A percentile compares a stretch with the other conserved stretches of the same genome.
Evolutionary conservation across 2,888 invertebrate species (phyloP).

Genomic region (Thecophora atra): DNA sequence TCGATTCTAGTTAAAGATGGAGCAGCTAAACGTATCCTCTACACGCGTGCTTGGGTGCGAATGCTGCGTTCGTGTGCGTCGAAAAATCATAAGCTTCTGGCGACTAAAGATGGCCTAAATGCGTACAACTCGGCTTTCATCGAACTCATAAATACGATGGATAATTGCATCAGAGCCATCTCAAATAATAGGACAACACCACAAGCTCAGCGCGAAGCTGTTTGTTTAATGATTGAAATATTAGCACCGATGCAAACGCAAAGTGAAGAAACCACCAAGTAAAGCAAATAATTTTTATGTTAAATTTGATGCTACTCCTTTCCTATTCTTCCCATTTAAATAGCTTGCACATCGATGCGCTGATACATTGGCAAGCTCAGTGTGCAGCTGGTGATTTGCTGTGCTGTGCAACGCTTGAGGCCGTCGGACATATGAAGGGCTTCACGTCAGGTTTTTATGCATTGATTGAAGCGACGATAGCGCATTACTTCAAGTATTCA

Average conservation of each 20-base stretch:
- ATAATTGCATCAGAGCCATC: constrained; percentile 51
- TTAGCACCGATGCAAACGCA: constrained; percentile 61
- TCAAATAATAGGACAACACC: constrained; percentile 49
- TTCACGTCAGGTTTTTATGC: constrained; percentile 57
- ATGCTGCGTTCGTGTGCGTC: constrained; percentile 59
- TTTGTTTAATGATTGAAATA: constrained; percentile 62
- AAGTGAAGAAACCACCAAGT: constrained; percentile 63
- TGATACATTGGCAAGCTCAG: constrained; percentile 61
- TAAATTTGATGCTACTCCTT: background rate
- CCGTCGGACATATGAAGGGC: constrained; percentile 61
- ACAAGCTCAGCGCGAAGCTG: constrained; percentile 58
- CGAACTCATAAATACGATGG: constrained; percentile 55
- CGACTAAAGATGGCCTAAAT: constrained; percentile 58
- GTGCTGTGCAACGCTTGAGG: constrained; percentile 56
- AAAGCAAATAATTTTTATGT: constrained; percentile 34
- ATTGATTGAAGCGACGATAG: constrained; percentile 61
- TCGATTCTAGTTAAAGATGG: constrained; percentile 50
- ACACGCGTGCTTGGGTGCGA: constrained; percentile 60
- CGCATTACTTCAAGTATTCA: constrained; percentile 59
- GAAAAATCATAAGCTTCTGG: constrained; percentile 60
- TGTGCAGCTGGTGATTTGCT: constrained; percentile 56
- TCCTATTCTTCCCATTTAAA: no score
- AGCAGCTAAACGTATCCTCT: constrained; percentile 62
- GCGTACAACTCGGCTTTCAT: constrained; percentile 55
- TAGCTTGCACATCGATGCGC: constrained; percentile 60